These are phyloP conservation scores for Hipposideros larvatus DNA, from an alignment of 2,797 vertebrate genomes.

Conservation along the genomic window DNA sequence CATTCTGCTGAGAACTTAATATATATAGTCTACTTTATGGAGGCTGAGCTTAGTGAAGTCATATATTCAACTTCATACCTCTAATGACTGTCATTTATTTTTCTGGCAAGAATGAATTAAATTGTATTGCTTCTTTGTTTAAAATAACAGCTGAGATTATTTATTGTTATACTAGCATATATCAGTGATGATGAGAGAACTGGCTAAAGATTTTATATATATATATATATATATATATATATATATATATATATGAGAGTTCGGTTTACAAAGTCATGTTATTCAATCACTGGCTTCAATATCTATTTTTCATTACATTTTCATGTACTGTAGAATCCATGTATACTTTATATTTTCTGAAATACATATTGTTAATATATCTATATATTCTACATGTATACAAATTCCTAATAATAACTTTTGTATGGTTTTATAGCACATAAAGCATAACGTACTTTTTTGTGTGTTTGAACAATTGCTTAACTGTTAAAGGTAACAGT, in stretches of 20 bases:
- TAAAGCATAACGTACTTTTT: slow-evolving; percentile 6
- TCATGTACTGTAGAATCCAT: background rate
- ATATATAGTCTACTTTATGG: background rate
- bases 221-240: background rate
- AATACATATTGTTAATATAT: background rate
- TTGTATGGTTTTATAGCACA: slow-evolving; percentile 1
- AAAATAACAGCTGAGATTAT: background rate
- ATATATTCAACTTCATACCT: background rate
- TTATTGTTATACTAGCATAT: background rate
- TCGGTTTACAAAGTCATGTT: background rate
- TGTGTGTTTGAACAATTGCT: slow-evolving; percentile 6
- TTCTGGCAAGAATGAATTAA: slow-evolving; percentile 11
- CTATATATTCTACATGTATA: background rate
- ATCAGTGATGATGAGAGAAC: background rate
- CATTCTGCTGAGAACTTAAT: background rate
- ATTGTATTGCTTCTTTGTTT: background rate
- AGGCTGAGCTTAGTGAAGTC: background rate
- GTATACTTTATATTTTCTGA: background rate
- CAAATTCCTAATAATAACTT: background rate
- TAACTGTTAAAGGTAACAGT: background rate
- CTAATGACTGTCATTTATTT: background rate
- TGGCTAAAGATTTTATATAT: background rate
- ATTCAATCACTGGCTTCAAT: background rate
- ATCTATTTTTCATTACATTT: slow-evolving; percentile 2
- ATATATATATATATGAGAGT: background rate